phyloP scores from a whole-genome alignment of 2,113 vertebrate genomes.

The Epinephelus lanceolatus region DNA sequence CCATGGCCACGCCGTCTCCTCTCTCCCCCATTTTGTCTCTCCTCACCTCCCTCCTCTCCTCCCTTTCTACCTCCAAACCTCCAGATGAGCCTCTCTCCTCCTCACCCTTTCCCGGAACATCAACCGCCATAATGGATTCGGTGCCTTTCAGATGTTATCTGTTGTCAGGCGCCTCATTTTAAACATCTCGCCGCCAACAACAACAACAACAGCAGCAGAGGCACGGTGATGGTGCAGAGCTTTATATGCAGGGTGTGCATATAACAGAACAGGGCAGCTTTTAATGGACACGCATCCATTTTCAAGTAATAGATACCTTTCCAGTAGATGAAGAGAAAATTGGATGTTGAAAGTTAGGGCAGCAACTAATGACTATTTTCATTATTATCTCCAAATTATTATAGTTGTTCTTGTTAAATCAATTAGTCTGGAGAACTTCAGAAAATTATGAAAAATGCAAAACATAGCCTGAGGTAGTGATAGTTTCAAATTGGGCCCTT shows the following conservation, averaged over 20 bases:
- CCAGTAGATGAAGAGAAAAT: not conserved
- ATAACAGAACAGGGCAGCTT: constrained; percentile 15
- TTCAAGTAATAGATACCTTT: constrained; percentile 23
- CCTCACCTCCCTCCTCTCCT: constrained; percentile 21
- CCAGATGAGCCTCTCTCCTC: constrained; percentile 34
- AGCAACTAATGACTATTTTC: not conserved
- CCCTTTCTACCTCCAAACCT: constrained; percentile 35
- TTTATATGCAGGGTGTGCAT: constrained; percentile 37
- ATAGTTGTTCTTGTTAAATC: not conserved
- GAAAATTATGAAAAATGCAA: too few relatives aligned
- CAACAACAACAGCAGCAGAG: constrained; percentile 16
- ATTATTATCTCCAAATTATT: not conserved
- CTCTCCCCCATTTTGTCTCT: constrained; percentile 20
- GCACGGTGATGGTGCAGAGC: not conserved
- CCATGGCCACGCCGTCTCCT: constrained; percentile 13
- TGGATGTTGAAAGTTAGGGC: not conserved
- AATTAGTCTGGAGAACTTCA: not conserved
- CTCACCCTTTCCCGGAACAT: constrained; percentile 61
- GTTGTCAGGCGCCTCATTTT: constrained; percentile 66
- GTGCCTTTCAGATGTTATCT: constrained; percentile 74
- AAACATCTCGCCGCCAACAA: constrained; percentile 52
- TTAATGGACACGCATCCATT: constrained; percentile 42
- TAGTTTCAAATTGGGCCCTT: not conserved
- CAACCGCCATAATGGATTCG: constrained; percentile 72
- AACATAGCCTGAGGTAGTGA: not conserved